Base-by-base conservation (phyloP, 2,888 invertebrate genomes). In the Brenthis ino region DNA sequence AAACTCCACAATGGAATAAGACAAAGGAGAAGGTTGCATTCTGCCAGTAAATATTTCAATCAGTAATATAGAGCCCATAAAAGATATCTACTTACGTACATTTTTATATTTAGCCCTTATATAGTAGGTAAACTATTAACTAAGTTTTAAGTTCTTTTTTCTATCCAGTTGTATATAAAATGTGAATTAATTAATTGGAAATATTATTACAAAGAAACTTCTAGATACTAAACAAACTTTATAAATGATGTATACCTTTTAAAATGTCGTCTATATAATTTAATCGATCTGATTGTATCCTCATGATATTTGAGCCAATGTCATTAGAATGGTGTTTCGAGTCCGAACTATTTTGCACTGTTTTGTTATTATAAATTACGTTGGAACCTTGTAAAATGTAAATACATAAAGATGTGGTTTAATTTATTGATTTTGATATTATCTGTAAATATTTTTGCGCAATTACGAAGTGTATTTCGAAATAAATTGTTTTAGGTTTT, bases 231-330 rank as follows among this genome's bases (percentile, higher is more conserved):
- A 14, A 51, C 51, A n/a, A n/a, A 53, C 8, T n/a, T 16, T 53
- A 6, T 53, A 28, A 1, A 53, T 53, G 16, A 53, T 16, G 16
- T 8, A 53, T 16, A 3, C 51, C 51, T 53, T 43, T 43, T 43
- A 43, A 43, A 43, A 43, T 43, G 37, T 43, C 37, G 37, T 43
- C 37, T 60, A 60, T 50, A 48, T 28, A 60, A 50, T 60, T 48
- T 48, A 61, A 65, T 60, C 48, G 54, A 50, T 43, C 47, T 51
- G n/a, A 60, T 63, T 47, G 65, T 58, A 79, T 75, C 76, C 75
- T 80, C 77, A 74, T 76, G 77, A 76, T 79, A 79, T 76, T 79
- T 77, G 73, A 82, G 78, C 79, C 84, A 85, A 84, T 84, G 84
- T 80, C 83, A 73, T 82, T 85, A 83, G 85, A 85, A 80, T 64